Percentiles rank a stretch among this genome's conserved stretches.
Evolutionary conservation across 2,888 invertebrate genomes (phyloP).

Genomic region (Polietes domitor): DNA sequence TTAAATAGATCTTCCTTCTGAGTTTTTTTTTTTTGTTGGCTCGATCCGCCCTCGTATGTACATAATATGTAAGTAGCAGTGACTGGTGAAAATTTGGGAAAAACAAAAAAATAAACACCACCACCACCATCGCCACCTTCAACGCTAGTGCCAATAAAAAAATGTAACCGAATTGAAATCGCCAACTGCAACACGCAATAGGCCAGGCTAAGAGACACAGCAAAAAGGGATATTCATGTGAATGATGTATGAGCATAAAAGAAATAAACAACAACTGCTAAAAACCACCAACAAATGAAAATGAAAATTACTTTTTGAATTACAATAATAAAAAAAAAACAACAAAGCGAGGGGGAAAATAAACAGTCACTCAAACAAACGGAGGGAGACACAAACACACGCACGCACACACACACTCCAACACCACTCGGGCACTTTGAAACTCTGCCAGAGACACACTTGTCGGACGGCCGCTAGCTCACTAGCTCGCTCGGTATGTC

Average conservation of each 20-base stretch:
- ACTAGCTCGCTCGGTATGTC: background rate
- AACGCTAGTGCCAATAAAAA: conserved; percentile 3
- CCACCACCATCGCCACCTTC: conserved; percentile 37
- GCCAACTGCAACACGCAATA: conserved; percentile 67
- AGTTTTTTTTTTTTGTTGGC: too few species aligned
- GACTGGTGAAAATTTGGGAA: conserved; percentile 59
- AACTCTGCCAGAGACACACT: background rate
- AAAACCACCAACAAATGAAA: conserved; percentile 40
- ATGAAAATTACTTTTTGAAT: conserved; percentile 60
- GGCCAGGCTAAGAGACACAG: conserved; percentile 2
- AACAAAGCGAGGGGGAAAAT: background rate
- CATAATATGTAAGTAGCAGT: conserved; percentile 32
- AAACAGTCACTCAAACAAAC: conserved; percentile 26
- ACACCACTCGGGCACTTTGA: background rate
- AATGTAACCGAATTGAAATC: conserved; percentile 55
- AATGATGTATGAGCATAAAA: conserved; percentile 35
- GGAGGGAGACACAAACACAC: conserved; percentile 21
- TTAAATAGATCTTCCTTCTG: too few species aligned
- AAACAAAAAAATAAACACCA: conserved; percentile 54
- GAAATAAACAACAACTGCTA: conserved; percentile 60
- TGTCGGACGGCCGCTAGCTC: background rate
- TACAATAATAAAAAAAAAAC: conserved; percentile 45
- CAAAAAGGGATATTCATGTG: conserved; percentile 15
- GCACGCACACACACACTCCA: conserved; percentile 36
- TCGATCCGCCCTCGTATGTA: too few species aligned